These are phyloP conservation scores for Potorous gilbertii DNA, from an alignment of 2,797 vertebrate species.

Conservation along the genomic window DNA sequence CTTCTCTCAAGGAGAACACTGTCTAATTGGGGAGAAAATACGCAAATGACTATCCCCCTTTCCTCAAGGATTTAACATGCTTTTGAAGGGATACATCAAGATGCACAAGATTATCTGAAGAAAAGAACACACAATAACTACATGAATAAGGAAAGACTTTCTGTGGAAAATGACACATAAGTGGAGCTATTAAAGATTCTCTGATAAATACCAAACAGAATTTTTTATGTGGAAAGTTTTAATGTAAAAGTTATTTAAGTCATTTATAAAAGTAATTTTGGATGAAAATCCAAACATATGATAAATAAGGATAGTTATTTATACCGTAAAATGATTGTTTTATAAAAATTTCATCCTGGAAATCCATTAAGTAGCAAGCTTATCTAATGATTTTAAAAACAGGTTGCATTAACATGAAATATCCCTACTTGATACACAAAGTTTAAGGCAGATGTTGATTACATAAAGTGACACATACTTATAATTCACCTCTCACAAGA, in stretches of 20 bases:
- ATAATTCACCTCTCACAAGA: background rate
- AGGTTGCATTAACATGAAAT: background rate
- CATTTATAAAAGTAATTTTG: background rate
- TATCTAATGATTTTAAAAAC: background rate
- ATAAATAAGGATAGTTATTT: background rate
- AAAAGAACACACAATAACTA: background rate
- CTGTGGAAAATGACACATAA: too few species aligned
- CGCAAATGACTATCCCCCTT: background rate
- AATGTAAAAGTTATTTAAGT: background rate
- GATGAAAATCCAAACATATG: background rate
- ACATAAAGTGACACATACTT: background rate
- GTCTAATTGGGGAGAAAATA: too few species aligned
- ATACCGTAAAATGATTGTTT: too few species aligned
- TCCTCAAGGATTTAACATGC: background rate
- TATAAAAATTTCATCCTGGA: background rate
- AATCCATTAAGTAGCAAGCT: background rate
- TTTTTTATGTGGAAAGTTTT: background rate
- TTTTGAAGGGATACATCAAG: background rate
- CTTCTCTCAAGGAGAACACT: too few species aligned
- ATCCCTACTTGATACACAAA: background rate
- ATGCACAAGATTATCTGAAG: background rate
- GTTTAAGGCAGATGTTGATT: background rate
- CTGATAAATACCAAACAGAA: too few species aligned
- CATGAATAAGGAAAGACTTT: background rate
- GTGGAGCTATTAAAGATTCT: too few species aligned